These are phyloP conservation scores for Hydropsyche betteni DNA, from an alignment of 2,888 invertebrate genomes.

Conservation along the genomic window DNA sequence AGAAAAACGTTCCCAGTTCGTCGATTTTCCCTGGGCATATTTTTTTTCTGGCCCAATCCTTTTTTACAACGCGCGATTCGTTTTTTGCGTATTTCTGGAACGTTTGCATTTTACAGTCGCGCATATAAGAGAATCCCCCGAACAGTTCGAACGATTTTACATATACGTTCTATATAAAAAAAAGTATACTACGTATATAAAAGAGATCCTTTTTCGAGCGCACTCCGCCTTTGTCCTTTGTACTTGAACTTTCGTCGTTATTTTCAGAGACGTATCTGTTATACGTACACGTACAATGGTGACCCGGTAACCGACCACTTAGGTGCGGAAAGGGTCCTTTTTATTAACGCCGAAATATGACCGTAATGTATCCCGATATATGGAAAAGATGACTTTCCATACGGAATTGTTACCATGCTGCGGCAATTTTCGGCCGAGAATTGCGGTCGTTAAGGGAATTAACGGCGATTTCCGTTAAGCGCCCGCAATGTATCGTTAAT, in stretches of 20 bases:
- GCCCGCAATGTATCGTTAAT: too few species aligned
- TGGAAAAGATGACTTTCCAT: conserved; percentile 19
- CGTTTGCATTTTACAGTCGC: conserved; percentile 22
- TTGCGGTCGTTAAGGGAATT: conserved; percentile 1
- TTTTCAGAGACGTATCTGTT: conserved; percentile 12
- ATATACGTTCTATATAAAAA: not conserved
- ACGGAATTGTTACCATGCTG: conserved; percentile 11
- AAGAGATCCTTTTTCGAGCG: conserved; percentile 7
- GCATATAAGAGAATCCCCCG: conserved; percentile 7
- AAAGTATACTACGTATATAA: not conserved
- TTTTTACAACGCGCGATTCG: conserved; percentile 4
- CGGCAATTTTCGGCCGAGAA: not conserved
- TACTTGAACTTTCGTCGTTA: conserved; percentile 27
- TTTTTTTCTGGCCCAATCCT: conserved; percentile 1
- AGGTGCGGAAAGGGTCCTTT: not conserved
- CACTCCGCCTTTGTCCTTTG: conserved; percentile 14
- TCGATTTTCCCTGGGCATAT: too few species aligned
- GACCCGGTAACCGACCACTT: conserved; percentile 5
- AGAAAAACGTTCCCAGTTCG: too few species aligned
- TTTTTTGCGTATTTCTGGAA: conserved; percentile 11
- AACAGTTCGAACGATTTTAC: conserved; percentile 11
- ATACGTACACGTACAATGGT: not conserved
- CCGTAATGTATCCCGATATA: conserved; percentile 21
- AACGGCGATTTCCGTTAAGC: conserved; percentile 1
- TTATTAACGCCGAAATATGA: conserved; percentile 27